Conservation (phyloP, 2,113 vertebrate genomes). For the Prietella phreatophila region DNA sequence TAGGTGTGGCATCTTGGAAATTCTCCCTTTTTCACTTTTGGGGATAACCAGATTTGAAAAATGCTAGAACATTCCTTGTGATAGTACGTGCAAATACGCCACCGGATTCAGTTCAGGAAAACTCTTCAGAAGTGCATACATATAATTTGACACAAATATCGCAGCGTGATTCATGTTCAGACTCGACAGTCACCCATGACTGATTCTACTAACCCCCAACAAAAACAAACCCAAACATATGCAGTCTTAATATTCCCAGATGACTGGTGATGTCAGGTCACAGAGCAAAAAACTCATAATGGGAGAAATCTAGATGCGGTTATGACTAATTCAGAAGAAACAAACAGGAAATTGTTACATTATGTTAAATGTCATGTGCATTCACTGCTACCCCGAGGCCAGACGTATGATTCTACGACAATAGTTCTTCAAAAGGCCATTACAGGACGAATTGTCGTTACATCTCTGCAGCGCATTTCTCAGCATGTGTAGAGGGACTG, state of each 20-base stretch:
- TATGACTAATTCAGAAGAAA: not conserved
- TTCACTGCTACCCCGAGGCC: not conserved
- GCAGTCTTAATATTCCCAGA: not conserved
- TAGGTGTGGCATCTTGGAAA: not conserved
- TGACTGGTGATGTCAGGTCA: not conserved
- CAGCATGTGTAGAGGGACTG: not conserved
- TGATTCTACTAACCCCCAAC: not conserved
- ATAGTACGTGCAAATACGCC: not conserved
- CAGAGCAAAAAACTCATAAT: not conserved
- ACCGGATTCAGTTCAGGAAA: not conserved
- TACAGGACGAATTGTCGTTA: constrained; percentile 7
- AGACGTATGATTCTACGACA: not conserved
- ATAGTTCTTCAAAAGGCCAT: not conserved
- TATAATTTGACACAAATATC: not conserved
- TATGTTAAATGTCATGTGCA: not conserved
- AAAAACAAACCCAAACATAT: not conserved
- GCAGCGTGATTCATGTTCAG: not conserved
- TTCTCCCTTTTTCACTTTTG: not conserved
- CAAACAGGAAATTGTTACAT: not conserved
- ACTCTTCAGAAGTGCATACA: not conserved
- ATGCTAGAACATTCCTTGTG: not conserved
- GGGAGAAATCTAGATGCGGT: not conserved
- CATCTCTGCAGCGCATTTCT: not conserved
- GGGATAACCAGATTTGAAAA: not conserved
- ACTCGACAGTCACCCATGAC: not conserved